Percentiles rank a stretch among this genome's conserved stretches.
phyloP scores from a whole-genome alignment of 2,888 invertebrate genomes.

The Zonitis immaculata region DNA sequence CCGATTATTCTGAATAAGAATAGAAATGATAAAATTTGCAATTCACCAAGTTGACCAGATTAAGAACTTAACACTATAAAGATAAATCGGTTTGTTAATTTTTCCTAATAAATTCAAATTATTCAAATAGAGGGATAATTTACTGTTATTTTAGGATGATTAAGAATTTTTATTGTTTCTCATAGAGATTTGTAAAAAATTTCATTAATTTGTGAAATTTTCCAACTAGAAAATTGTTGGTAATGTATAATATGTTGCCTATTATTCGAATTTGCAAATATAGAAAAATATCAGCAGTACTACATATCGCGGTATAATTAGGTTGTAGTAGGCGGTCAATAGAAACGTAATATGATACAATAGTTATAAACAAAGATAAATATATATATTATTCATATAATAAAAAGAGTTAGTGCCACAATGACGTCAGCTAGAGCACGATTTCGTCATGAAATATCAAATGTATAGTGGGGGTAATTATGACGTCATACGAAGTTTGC shows the following conservation, averaged over 20 bases:
- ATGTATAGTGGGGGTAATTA: slow-evolving; percentile 19
- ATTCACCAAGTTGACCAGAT: too few species aligned
- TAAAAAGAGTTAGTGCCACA: background rate
- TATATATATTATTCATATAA: background rate
- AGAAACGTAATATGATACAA: background rate
- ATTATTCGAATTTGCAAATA: background rate
- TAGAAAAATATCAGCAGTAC: background rate
- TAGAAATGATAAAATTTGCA: too few species aligned
- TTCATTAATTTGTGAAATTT: too few species aligned
- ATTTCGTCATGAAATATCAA: slow-evolving; percentile 13
- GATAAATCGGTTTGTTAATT: too few species aligned
- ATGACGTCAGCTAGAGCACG: slow-evolving; percentile 11
- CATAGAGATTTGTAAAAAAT: too few species aligned
- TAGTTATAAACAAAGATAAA: slow-evolving; percentile 6
- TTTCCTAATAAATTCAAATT: too few species aligned
- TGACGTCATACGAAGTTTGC: slow-evolving; percentile 34
- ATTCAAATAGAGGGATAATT: too few species aligned
- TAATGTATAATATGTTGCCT: background rate
- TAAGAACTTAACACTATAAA: too few species aligned
- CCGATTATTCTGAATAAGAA: too few species aligned
- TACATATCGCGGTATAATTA: background rate
- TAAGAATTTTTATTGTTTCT: too few species aligned
- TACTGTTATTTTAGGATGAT: too few species aligned
- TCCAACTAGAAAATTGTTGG: too few species aligned
- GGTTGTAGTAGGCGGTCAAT: slow-evolving; percentile 7